A percentile compares a stretch with the other conserved stretches of the same genome.
phyloP scores from a whole-genome alignment of 2,113 vertebrate genomes.

The Grus americana region DNA sequence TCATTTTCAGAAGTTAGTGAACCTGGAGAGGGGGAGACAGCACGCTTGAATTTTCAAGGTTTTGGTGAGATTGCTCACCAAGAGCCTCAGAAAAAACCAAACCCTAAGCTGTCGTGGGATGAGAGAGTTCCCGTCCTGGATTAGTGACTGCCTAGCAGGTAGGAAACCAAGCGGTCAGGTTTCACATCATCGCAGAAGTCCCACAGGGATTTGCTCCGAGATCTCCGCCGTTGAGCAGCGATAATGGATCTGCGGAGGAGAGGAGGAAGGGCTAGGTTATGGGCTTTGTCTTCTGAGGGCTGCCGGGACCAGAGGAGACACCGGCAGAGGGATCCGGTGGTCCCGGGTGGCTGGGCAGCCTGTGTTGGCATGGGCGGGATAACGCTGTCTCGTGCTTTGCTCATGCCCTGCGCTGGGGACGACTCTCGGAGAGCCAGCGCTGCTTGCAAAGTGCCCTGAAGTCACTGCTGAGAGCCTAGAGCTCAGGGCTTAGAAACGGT shows the following conservation, averaged over 20 bases:
- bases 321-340: rapidly evolving
- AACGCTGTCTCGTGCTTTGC: not conserved
- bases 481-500: not conserved
- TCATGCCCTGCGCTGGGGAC: not conserved
- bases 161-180: not conserved
- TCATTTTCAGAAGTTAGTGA: not conserved
- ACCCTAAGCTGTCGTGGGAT: rapidly evolving
- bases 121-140: not conserved
- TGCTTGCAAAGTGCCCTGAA: not conserved
- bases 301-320: not conserved
- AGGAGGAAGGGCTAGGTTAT: not conserved
- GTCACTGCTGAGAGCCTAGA: not conserved
- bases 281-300: not conserved
- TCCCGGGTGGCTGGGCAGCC: not conserved
- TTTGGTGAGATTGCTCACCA: not conserved
- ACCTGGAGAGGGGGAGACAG: not conserved
- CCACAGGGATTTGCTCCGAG: not conserved
- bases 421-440: not conserved
- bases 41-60: not conserved
- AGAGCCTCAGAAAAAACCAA: not conserved
- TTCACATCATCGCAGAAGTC: not conserved
- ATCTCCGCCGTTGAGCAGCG: rapidly evolving
- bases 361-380: not conserved
- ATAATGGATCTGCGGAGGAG: rapidly evolving
- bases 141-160: not conserved